Evolutionary conservation across 2,113 vertebrate species (phyloP).

Genomic region (Balaeniceps rex): DNA sequence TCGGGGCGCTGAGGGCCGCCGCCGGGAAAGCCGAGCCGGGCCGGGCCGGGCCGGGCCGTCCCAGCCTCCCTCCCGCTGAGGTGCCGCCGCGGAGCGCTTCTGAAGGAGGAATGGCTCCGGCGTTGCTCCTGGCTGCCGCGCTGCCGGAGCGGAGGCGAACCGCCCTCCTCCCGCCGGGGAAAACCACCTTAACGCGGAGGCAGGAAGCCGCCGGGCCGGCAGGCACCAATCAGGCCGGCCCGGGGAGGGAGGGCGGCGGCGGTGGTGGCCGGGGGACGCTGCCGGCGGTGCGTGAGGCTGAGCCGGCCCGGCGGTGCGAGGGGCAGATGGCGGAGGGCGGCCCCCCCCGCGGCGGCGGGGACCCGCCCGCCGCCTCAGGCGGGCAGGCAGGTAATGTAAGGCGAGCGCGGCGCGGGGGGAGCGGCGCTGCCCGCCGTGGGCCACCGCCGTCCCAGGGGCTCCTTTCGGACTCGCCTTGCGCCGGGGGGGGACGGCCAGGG

Average conservation of each 20-base stretch:
- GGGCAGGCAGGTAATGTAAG: slow-evolving; percentile 49
- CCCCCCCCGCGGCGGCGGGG: background rate
- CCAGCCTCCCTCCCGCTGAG: background rate
- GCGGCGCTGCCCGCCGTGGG: background rate
- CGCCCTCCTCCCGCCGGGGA: background rate
- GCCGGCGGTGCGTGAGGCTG: background rate
- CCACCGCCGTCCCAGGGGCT: background rate
- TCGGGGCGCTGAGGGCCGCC: background rate
- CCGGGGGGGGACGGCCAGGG: background rate
- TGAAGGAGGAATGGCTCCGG: background rate
- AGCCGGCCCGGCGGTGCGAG: background rate
- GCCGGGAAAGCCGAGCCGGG: too few relatives aligned
- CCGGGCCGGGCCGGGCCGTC: background rate
- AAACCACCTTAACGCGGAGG: slow-evolving; percentile 15
- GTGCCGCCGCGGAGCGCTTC: background rate
- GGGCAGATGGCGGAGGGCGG: slow-evolving; percentile 31
- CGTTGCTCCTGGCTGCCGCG: background rate
- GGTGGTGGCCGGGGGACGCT: background rate
- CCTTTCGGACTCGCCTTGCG: background rate
- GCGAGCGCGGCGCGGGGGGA: background rate
- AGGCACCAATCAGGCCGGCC: background rate
- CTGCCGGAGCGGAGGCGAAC: background rate
- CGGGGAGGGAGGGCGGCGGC: background rate
- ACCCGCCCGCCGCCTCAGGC: background rate
- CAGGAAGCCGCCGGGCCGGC: background rate